Percentiles rank a stretch among this genome's conserved stretches.
These are phyloP conservation scores for Hecatera dysodea DNA, from an alignment of 2,888 invertebrate genomes.

Conservation along the genomic window DNA sequence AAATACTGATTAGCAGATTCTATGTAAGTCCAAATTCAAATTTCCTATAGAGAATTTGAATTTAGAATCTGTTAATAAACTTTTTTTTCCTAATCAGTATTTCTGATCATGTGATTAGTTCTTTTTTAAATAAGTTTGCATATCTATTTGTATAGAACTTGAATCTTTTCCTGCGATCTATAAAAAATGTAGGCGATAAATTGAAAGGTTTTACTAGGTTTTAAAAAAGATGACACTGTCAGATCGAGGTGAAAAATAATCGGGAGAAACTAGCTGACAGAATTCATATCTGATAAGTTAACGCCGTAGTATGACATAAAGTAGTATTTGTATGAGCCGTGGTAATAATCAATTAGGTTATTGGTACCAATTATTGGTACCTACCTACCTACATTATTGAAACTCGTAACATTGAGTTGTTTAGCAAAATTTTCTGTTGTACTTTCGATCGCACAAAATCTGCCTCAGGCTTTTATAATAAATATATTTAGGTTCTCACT, in stretches of 20 bases:
- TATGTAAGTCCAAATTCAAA: background rate
- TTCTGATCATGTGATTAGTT: background rate
- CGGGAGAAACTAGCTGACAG: background rate
- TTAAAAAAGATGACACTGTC: background rate
- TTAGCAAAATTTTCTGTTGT: background rate
- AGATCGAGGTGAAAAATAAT: slow-evolving; percentile 7
- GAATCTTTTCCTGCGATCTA: slow-evolving; percentile 15
- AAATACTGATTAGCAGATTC: background rate
- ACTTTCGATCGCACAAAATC: background rate
- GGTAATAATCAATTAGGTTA: too few species aligned
- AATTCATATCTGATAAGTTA: too few species aligned
- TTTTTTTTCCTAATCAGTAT: too few species aligned
- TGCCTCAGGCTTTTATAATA: too few species aligned
- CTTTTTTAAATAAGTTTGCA: background rate
- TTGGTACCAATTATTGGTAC: background rate
- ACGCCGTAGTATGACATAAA: too few species aligned
- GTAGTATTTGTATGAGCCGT: too few species aligned
- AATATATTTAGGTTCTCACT: too few species aligned
- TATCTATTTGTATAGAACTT: slow-evolving; percentile 20
- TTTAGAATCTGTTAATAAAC: background rate
- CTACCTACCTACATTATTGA: too few species aligned
- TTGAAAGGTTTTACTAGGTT: slow-evolving; percentile 28
- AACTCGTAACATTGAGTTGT: background rate
- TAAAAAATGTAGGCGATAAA: slow-evolving; percentile 4
- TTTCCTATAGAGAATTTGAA: background rate